Conservation (phyloP, 2,888 invertebrate genomes). For the Tenthredo mesomela region DNA sequence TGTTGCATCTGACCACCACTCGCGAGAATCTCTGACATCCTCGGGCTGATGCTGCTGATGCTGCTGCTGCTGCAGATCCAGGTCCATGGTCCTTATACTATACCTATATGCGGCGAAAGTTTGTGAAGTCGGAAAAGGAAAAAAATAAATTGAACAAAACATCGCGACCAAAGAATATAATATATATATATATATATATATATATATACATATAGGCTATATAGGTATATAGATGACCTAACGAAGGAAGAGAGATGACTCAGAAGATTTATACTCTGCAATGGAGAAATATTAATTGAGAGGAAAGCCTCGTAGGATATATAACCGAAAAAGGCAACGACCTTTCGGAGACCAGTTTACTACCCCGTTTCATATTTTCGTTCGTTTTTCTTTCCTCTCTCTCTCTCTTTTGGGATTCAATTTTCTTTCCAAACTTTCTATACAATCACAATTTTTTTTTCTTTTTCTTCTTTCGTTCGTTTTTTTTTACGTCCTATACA, state of each 20-base stretch:
- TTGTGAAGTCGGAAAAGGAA: neutral
- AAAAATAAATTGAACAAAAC: constrained; percentile 35
- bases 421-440: neutral
- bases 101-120: constrained; percentile 44
- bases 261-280: constrained; percentile 31
- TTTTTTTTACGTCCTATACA: neutral
- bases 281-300: constrained; percentile 36
- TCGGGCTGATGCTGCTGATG: neutral
- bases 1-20: constrained; percentile 47
- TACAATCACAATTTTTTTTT: neutral
- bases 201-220: neutral
- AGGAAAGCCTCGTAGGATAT: neutral
- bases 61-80: neutral
- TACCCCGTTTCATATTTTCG: constrained; percentile 38
- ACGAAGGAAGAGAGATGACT: constrained; percentile 26
- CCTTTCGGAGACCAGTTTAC: constrained; percentile 31
- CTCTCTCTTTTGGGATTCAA: neutral
- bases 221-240: neutral
- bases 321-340: constrained; percentile 16
- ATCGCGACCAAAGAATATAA: neutral
- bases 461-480: neutral
- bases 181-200: neutral
- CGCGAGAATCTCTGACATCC: constrained; percentile 9
- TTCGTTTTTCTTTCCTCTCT: neutral
- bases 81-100: neutral